These are phyloP conservation scores for Clarias macrocephalus DNA, from an alignment of 2,113 vertebrate genomes.

Conservation along the genomic window DNA sequence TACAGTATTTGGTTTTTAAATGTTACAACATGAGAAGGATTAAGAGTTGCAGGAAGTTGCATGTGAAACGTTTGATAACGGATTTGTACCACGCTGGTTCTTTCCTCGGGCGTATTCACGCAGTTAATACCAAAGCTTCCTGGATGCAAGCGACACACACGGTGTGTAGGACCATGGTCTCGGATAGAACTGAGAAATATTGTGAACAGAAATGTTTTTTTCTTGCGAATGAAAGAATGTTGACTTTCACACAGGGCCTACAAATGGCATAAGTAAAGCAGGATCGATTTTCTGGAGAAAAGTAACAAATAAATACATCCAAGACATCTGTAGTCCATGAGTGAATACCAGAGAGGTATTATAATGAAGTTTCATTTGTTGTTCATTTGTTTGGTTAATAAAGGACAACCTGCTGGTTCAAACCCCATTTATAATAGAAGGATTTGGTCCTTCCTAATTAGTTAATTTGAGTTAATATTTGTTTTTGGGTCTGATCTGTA, in stretches of 20 bases:
- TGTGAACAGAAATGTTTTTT: background rate
- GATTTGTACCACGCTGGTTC: slow-evolving; percentile 17
- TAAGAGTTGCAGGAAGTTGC: slow-evolving; percentile 35
- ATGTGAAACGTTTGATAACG: slow-evolving; percentile 33
- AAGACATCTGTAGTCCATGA: background rate
- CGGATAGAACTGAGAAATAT: background rate
- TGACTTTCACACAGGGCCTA: background rate
- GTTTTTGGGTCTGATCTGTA: background rate
- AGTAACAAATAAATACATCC: background rate
- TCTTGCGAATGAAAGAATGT: background rate
- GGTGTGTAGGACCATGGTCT: background rate
- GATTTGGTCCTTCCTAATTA: background rate
- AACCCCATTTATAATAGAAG: background rate
- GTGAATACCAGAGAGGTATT: background rate
- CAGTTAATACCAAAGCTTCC: slow-evolving; percentile 6
- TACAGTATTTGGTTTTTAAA: slow-evolving; percentile 16
- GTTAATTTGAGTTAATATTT: background rate
- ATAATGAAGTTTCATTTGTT: no score
- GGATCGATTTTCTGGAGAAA: slow-evolving; percentile 1
- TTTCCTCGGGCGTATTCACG: slow-evolving; percentile 5
- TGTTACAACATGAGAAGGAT: slow-evolving; percentile 39
- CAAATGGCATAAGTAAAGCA: background rate
- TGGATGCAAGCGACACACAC: background rate
- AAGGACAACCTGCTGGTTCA: background rate
- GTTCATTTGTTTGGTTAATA: background rate